A percentile compares a stretch with the other conserved stretches of the same genome.
Evolutionary conservation across 2,888 invertebrate species (phyloP).

Genomic region (Ganaspis brasiliensis): DNA sequence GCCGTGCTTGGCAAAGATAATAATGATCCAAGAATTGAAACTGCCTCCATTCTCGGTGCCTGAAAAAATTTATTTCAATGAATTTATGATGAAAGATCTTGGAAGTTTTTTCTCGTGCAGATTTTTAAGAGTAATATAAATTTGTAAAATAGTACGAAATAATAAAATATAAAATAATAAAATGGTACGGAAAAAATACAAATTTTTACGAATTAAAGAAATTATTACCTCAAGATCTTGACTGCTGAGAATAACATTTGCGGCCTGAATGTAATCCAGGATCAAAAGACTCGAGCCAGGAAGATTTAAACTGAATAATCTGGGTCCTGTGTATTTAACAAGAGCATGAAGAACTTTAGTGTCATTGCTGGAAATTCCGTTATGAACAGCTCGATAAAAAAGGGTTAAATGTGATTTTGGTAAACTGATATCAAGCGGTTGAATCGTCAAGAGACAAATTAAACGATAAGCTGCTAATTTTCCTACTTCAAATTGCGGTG

Average conservation of each 20-base stretch:
- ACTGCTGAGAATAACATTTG: conserved; percentile 92
- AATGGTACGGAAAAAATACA: background rate
- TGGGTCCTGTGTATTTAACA: conserved; percentile 86
- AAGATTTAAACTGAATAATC: conserved; percentile 92
- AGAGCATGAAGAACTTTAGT: conserved; percentile 76
- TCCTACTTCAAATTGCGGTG: conserved; percentile 85
- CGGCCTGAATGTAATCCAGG: conserved; percentile 94
- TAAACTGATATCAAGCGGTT: conserved; percentile 88
- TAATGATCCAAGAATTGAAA: conserved; percentile 93
- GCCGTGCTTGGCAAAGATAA: conserved; percentile 90
- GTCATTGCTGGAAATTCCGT: conserved; percentile 83
- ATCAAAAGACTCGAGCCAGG: conserved; percentile 94
- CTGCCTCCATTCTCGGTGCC: conserved; percentile 94
- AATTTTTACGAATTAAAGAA: background rate
- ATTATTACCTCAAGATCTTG: conserved; percentile 84
- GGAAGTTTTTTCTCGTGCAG: no score
- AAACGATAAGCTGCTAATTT: conserved; percentile 93
- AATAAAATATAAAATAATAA: background rate
- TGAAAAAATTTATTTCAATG: conserved; percentile 65
- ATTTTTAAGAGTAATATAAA: no score
- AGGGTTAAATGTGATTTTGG: conserved; percentile 84
- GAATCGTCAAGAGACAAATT: conserved; percentile 90
- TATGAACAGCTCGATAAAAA: conserved; percentile 93
- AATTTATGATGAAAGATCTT: no score
- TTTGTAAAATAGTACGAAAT: background rate